A percentile compares a stretch with the other conserved stretches of the same genome.
These are phyloP conservation scores for Anadara kagoshimensis DNA, from an alignment of 1,140 invertebrate species.

Conservation along the genomic window DNA sequence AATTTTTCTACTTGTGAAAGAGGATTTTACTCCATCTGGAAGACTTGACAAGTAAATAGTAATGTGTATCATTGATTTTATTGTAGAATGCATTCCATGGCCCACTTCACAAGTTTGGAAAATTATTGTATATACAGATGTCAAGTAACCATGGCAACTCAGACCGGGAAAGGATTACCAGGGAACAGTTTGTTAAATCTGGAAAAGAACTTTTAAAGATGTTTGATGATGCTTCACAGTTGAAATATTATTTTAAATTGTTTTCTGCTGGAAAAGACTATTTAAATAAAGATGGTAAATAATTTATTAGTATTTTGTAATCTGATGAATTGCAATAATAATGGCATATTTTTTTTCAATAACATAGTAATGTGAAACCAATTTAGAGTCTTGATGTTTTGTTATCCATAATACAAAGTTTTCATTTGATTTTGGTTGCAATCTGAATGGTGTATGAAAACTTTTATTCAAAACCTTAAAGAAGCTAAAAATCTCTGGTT, in stretches of 20 bases:
- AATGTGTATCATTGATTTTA: constrained; percentile 4
- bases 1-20: too few species aligned
- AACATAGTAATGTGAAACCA: too few species aligned
- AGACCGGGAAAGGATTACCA: constrained; percentile 60
- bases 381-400: too few species aligned
- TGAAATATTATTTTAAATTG: constrained; percentile 67
- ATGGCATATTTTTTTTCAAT: too few species aligned
- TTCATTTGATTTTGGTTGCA: too few species aligned
- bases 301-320: background rate
- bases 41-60: too few species aligned
- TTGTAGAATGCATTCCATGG: constrained; percentile 68
- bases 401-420: too few species aligned
- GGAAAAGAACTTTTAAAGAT: constrained; percentile 64
- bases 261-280: constrained; percentile 63
- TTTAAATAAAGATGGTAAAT: constrained; percentile 62
- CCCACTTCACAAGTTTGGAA: constrained; percentile 65
- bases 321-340: too few species aligned
- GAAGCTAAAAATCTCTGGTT: too few species aligned
- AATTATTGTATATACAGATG: constrained; percentile 64
- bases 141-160: constrained; percentile 37
- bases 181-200: constrained; percentile 67
- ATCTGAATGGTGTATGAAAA: too few species aligned
- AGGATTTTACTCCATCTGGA: too few species aligned
- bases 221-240: constrained; percentile 58
- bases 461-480: too few species aligned